Evolutionary conservation across 2,113 vertebrate species (phyloP).

Genomic region (Orycteropus afer): DNA sequence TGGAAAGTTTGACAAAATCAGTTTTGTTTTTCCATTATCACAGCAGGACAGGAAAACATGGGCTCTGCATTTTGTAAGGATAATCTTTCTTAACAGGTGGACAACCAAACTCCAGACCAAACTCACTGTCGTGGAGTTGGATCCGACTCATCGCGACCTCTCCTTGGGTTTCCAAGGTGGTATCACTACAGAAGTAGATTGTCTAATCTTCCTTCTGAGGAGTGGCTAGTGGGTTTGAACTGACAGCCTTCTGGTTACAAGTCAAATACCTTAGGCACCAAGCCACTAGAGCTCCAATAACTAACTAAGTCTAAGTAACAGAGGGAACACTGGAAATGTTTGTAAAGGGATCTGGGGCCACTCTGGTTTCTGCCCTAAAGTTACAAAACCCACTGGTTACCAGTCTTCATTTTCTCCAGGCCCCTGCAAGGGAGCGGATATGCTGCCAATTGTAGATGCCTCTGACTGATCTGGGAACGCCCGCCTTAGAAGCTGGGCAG

Average conservation of each 20-base stretch:
- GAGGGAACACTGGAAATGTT: not conserved
- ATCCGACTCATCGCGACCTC: no score
- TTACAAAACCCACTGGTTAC: not conserved
- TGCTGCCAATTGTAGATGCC: rapidly evolving
- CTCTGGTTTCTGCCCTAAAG: not conserved
- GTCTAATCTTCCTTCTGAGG: no score
- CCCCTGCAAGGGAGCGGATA: rapidly evolving
- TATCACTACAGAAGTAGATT: no score
- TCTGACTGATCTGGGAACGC: not conserved
- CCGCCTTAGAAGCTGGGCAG: not conserved
- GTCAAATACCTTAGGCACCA: no score
- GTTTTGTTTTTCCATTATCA: constrained; percentile 51
- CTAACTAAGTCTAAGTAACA: not conserved
- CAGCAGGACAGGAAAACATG: not conserved
- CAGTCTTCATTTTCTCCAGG: no score
- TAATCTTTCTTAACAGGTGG: not conserved
- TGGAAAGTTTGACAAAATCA: not conserved
- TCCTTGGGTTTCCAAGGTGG: no score
- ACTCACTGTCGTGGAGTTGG: no score
- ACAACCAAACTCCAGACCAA: no score
- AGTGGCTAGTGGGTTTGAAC: no score
- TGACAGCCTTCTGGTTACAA: no score
- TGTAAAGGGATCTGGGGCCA: not conserved
- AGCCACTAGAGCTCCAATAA: no score
- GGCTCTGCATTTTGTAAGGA: constrained; percentile 45